These are phyloP conservation scores for Chrysomela aeneicollis DNA, from an alignment of 2,888 invertebrate genomes.

Conservation along the genomic window DNA sequence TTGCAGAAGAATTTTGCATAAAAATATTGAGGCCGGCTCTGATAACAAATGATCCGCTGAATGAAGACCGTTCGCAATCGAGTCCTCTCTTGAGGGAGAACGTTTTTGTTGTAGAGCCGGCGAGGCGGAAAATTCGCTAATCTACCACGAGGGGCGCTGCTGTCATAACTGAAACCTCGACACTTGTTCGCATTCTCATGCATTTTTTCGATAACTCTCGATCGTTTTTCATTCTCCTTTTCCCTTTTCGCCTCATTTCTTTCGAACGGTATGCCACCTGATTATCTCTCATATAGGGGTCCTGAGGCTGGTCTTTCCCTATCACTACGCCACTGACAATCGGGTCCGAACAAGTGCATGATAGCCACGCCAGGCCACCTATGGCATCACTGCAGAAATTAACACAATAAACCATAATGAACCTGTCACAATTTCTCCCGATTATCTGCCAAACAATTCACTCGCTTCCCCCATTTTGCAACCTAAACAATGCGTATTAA, in stretches of 20 bases:
- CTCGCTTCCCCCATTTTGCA: conserved; percentile 26
- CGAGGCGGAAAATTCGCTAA: conserved; percentile 60
- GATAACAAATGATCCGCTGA: background rate
- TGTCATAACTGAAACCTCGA: conserved; percentile 53
- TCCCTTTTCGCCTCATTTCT: background rate
- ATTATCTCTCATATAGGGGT: too few species aligned
- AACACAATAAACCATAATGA: conserved; percentile 20
- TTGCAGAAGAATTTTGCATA: too few species aligned
- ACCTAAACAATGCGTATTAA: conserved; percentile 53
- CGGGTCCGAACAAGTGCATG: too few species aligned
- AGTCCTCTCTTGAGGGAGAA: conserved; percentile 41
- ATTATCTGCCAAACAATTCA: conserved; percentile 34
- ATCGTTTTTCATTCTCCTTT: conserved; percentile 33
- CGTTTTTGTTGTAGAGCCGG: conserved; percentile 54
- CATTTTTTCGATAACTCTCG: conserved; percentile 45
- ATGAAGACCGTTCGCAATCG: background rate
- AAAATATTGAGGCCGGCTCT: too few species aligned
- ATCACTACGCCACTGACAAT: too few species aligned
- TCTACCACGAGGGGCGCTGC: conserved; percentile 53
- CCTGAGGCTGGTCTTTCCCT: too few species aligned
- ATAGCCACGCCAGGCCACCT: too few species aligned
- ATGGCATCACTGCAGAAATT: background rate
- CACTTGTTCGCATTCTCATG: conserved; percentile 57
- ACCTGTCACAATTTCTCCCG: conserved; percentile 35
- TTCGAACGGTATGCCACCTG: background rate